Base-by-base conservation (phyloP, 2,888 invertebrate species). In the Pristionchus exspectatus region DNA sequence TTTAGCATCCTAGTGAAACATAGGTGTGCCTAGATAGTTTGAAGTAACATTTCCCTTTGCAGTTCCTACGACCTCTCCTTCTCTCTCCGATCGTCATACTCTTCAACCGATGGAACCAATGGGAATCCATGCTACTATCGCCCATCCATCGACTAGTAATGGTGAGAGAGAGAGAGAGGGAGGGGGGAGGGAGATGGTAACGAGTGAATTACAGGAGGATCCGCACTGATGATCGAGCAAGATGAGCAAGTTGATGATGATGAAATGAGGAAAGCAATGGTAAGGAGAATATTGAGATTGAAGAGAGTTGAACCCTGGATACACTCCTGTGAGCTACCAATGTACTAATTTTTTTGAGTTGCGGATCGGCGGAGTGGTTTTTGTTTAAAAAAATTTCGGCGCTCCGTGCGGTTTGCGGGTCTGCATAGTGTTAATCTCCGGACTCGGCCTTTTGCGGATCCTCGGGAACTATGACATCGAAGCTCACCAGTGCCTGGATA, bases 181-280 rank as follows among this genome's bases (percentile, higher is more conserved):
- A 74, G 27, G 74, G 18, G 33, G 24, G 30, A 27, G 30, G 21
- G 21, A n/a, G 74, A 63, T 63, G 63, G 63, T 50, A 7, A 50
- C 44, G 44, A 50, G n/a, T n/a, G 4, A 30, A 30, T 72, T 18
- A 5, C 30, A 72, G 83, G 54, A 38, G 27, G 38, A 12, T 38
- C 86, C 24, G 30, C 84, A 2, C 66, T 86, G 18, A 33, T 86
- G 54, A 86, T 86, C 30, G 63, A 86, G 21, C 38, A 33, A 44
- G 86, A 86, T n/a, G 86, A 86, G 30, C 86, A 86, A 27, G 18
- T 86, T 7, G 86, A 86, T 12, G 86, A 86, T 18, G 50, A 63
- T 44, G 66, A 30, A 27, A 69, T 30, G 72, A 77, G 44, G 77
- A 69, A 87, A 27, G 50, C n/a, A 38, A 87, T 87, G 69, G 87